phyloP scores from a whole-genome alignment of 37 sponge, comb jelly and placozoan genomes.

The Halichondria panicea region DNA sequence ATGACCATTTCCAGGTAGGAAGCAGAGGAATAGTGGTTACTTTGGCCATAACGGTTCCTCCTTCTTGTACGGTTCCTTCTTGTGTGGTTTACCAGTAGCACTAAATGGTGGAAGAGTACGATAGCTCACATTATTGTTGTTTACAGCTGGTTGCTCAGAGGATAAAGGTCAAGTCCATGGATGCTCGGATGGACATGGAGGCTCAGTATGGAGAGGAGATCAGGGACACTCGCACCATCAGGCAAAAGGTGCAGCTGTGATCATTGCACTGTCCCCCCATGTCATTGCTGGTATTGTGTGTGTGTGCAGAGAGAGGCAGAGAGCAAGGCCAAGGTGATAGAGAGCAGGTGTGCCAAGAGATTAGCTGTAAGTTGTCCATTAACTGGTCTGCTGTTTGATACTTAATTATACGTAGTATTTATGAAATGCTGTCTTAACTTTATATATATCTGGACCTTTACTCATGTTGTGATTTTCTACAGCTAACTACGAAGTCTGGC shows the following conservation, averaged over 20 bases:
- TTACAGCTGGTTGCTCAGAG: constrained; percentile 43
- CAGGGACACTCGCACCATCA: constrained; percentile 43
- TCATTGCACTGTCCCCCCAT: no score
- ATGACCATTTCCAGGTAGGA: constrained; percentile 71
- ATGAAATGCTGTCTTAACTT: background rate
- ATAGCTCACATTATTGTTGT: no score
- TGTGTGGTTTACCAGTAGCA: no score
- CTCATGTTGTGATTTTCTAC: background rate
- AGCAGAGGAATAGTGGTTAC: no score
- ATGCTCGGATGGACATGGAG: constrained; percentile 73
- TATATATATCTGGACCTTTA: background rate
- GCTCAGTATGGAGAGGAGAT: constrained; percentile 61
- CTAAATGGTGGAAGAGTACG: no score
- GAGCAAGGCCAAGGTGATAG: constrained; percentile 53
- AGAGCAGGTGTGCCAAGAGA: constrained; percentile 73
- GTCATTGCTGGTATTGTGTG: no score
- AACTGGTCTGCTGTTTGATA: background rate
- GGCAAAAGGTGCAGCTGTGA: constrained; percentile 58
- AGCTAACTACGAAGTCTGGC: constrained; percentile 73
- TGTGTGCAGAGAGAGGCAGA: constrained; percentile 86
- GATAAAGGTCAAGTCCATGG: constrained; percentile 72
- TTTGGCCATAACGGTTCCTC: no score
- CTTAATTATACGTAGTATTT: background rate
- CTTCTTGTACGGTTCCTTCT: no score
- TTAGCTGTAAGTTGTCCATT: constrained; percentile 45